Conservation (phyloP, 1,140 invertebrate species). For the Diprion similis region DNA sequence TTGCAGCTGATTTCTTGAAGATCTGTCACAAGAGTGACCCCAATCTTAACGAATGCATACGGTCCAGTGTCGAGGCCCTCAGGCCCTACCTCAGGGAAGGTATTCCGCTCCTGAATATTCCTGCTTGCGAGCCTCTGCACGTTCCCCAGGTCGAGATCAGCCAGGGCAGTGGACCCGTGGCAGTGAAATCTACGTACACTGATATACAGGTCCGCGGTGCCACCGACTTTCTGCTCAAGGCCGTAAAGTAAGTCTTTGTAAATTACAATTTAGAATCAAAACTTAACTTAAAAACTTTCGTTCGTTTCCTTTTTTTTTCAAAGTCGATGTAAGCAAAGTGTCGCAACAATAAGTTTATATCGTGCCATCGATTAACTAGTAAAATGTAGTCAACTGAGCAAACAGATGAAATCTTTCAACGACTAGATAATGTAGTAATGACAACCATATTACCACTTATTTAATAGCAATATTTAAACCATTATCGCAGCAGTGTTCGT, state of each 20-base stretch:
- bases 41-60: slow-evolving; percentile 53
- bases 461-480: too few relatives aligned
- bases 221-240: slow-evolving; percentile 64
- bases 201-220: slow-evolving; percentile 68
- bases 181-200: slow-evolving; percentile 66
- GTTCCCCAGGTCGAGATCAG: slow-evolving; percentile 66
- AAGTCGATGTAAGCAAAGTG: too few relatives aligned
- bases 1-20: slow-evolving; percentile 65
- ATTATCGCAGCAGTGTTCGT: too few relatives aligned
- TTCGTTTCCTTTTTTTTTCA: slow-evolving; percentile 18
- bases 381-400: too few relatives aligned
- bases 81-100: slow-evolving; percentile 63
- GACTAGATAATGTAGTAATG: too few relatives aligned
- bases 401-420: too few relatives aligned
- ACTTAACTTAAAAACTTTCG: slow-evolving; percentile 15
- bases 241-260: slow-evolving; percentile 63
- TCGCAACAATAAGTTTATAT: too few relatives aligned
- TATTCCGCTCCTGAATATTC: slow-evolving; percentile 66
- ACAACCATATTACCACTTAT: too few relatives aligned
- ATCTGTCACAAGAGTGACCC: slow-evolving; percentile 68
- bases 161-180: slow-evolving; percentile 67
- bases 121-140: slow-evolving; percentile 69
- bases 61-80: slow-evolving; percentile 55
- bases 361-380: too few relatives aligned
- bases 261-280: slow-evolving; percentile 17